Percentiles rank a stretch among this genome's conserved stretches.
These are phyloP conservation scores for Riparia riparia DNA, from an alignment of 2,113 vertebrate genomes.

Conservation along the genomic window DNA sequence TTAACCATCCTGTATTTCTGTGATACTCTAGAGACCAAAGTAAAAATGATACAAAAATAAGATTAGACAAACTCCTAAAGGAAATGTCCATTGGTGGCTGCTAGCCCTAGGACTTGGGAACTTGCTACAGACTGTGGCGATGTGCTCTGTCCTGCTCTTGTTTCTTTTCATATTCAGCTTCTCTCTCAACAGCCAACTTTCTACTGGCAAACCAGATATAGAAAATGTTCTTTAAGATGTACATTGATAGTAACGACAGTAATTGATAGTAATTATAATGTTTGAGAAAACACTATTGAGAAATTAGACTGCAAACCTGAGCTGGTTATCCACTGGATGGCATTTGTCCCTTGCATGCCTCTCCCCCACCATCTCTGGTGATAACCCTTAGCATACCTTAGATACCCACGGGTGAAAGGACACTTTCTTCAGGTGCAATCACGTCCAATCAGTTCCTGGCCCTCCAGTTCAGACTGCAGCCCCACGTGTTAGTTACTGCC, in stretches of 20 bases:
- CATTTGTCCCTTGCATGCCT: background rate
- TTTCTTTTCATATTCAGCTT: background rate
- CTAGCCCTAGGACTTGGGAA: background rate
- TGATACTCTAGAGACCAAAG: background rate
- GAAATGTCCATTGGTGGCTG: fast-evolving
- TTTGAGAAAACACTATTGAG: background rate
- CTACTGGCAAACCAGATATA: background rate
- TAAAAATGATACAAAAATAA: background rate
- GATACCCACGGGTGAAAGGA: background rate
- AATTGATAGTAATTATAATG: background rate
- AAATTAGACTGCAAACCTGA: background rate
- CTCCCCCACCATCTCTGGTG: background rate
- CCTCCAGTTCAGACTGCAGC: background rate
- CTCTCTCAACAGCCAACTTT: background rate
- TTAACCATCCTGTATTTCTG: background rate
- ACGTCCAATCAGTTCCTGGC: background rate
- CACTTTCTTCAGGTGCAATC: background rate
- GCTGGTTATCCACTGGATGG: background rate
- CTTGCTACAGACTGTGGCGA: background rate
- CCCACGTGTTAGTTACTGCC: conserved; percentile 25
- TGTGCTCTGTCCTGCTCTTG: background rate
- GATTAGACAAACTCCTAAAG: background rate
- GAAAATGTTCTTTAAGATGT: background rate
- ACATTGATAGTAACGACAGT: background rate
- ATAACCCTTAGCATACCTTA: background rate